These are phyloP conservation scores for Hyles euphorbiae DNA, from an alignment of 1,140 invertebrate species.

Conservation along the genomic window DNA sequence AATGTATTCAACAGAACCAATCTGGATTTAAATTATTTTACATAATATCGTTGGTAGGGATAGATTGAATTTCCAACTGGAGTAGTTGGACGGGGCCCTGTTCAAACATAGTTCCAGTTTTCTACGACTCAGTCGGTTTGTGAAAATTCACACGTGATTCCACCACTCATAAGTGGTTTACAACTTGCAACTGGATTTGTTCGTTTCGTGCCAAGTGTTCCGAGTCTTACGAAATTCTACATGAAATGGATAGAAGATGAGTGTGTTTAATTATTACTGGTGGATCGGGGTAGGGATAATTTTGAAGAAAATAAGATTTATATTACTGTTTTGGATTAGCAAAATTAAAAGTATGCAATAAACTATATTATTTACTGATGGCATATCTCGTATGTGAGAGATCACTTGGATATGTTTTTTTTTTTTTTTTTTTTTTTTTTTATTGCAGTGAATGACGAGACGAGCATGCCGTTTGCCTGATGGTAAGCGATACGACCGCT, in stretches of 20 bases:
- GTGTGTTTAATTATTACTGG: too few species aligned
- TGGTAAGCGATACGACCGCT: too few species aligned
- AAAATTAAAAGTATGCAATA: not conserved
- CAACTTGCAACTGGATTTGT: conserved; percentile 26
- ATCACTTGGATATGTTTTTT: not conserved
- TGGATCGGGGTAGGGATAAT: not conserved
- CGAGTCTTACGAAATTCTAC: not conserved
- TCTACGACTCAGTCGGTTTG: conserved; percentile 24
- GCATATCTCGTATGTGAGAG: too few species aligned
- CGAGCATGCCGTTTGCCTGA: too few species aligned
- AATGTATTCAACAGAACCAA: conserved; percentile 12
- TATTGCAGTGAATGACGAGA: too few species aligned
- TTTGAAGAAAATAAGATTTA: not conserved
- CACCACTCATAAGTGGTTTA: conserved; percentile 26
- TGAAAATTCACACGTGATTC: conserved; percentile 26
- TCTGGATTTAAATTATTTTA: conserved; percentile 14
- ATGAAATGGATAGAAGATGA: too few species aligned
- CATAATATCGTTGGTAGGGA: conserved; percentile 11
- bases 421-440: too few species aligned
- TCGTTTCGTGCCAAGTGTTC: conserved; percentile 4
- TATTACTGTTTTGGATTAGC: not conserved
- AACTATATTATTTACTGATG: too few species aligned
- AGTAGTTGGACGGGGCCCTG: conserved; percentile 17
- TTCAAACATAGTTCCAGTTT: conserved; percentile 24
- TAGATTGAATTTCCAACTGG: conserved; percentile 23